Base-by-base conservation (phyloP, 2,797 vertebrate species). In the Pseudochirops cupreus region DNA sequence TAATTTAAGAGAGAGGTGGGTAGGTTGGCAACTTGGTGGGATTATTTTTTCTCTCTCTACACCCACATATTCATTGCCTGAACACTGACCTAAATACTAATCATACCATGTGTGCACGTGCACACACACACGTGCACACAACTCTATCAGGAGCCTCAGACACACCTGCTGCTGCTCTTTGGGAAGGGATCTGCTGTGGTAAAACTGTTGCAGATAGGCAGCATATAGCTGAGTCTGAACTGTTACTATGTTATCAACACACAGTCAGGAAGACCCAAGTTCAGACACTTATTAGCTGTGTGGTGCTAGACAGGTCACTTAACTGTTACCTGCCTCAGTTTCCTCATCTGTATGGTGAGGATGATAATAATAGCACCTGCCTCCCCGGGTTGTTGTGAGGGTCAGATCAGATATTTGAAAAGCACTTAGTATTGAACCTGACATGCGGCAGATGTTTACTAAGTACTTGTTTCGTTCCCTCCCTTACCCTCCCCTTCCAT, bases 91-190 rank as follows among this genome's bases (percentile, higher is more conserved):
- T 16, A 62, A 59, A 56, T 56, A 13, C 16, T 26, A 53, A n/a
- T 12, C 3, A 53, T 0, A 1, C 0, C 33, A 50, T 24, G 56
- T 39, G 39, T 46, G 33, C 14, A 3, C 31, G 0, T 3, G 0
- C 16, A 21, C 33, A 33, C 3, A 52, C 2, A 13, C 6, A 16
- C 24, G 33, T 1, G 46, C 2, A n/a, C 5, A 54, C 31, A 1
- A 4, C 0, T 0, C 4, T 28, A 4, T 82, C 21, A 24, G n/a
- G n/a, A 82, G n/a, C n/a, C n/a, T 74, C 67, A 39, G 67, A 82
- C 24, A 82, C 12, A 46, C 18, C 18, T 82, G 67, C n/a, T 74
- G 5, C n/a, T 74, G 9, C 39, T 39, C 21, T 46, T 46, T 46
- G n/a, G 16, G n/a, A 21, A 24, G 67, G 46, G 67, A 46, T 82